A percentile compares a stretch with the other conserved stretches of the same genome.
Evolutionary conservation across 2,888 invertebrate genomes (phyloP).

Genomic region (Eristalis intricaria): DNA sequence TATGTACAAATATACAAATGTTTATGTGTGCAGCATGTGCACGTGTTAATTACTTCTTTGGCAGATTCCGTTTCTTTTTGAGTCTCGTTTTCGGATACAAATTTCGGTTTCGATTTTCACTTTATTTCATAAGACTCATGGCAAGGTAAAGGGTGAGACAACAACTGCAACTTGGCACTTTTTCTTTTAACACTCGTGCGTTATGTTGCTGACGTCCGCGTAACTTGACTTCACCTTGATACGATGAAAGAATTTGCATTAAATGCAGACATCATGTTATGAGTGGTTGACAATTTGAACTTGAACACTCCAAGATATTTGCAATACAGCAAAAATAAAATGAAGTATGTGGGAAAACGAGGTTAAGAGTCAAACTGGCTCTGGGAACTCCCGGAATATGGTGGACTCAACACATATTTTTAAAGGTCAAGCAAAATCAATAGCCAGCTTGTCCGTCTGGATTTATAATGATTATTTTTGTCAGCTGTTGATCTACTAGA

Average conservation of each 20-base stretch:
- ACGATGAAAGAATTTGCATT: neutral
- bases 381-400: too few species aligned
- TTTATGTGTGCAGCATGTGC: neutral
- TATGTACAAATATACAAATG: slow-evolving; percentile 12
- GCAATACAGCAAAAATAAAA: too few species aligned
- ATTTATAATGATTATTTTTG: too few species aligned
- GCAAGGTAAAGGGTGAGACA: neutral
- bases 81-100: neutral
- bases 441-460: too few species aligned
- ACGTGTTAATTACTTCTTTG: neutral
- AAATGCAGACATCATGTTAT: neutral
- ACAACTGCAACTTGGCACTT: slow-evolving; percentile 3
- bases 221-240: slow-evolving; percentile 24
- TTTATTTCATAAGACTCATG: neutral
- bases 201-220: slow-evolving; percentile 11
- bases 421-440: too few species aligned
- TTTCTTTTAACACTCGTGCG: slow-evolving; percentile 7
- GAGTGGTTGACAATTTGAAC: neutral
- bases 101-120: slow-evolving; percentile 15
- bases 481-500: too few species aligned
- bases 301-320: neutral
- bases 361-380: too few species aligned
- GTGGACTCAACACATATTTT: too few species aligned
- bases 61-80: slow-evolving; percentile 26
- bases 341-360: too few species aligned